A percentile compares a stretch with the other conserved stretches of the same genome.
Conservation (phyloP, 1,140 invertebrate genomes). For the Brachionus rotundiformis region DNA sequence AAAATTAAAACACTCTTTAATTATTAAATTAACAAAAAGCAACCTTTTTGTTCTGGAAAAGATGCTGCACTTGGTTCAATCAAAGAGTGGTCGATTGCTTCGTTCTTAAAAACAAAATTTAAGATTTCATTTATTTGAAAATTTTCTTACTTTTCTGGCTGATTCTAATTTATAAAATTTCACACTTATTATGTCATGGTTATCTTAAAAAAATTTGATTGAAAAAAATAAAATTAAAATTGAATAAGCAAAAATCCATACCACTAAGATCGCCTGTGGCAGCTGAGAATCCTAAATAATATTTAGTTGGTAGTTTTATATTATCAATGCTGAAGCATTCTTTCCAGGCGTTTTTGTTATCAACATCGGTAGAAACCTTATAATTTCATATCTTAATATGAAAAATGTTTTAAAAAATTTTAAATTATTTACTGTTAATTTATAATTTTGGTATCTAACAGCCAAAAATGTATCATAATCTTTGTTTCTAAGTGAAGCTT, state of each 20-base stretch:
- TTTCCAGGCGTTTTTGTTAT: constrained; percentile 87
- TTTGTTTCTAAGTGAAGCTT: constrained; percentile 85
- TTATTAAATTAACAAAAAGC: not conserved
- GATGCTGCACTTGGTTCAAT: constrained; percentile 33
- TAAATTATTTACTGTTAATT: constrained; percentile 71
- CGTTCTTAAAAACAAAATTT: constrained; percentile 4
- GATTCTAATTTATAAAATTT: constrained; percentile 83
- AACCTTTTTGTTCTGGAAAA: constrained; percentile 37
- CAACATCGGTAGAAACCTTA: constrained; percentile 85
- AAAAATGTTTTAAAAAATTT: not conserved
- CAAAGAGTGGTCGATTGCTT: constrained; percentile 14
- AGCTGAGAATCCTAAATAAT: constrained; percentile 89
- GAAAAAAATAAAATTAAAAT: not conserved
- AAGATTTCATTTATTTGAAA: not conserved
- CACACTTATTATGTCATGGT: constrained; percentile 89
- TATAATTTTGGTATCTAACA: constrained; percentile 86
- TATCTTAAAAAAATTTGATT: constrained; percentile 72
- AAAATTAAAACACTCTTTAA: not conserved
- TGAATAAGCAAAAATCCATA: constrained; percentile 53
- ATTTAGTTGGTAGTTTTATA: constrained; percentile 87
- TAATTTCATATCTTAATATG: too few relatives aligned
- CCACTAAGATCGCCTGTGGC: constrained; percentile 87
- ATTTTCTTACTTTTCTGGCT: not conserved
- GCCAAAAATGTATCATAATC: constrained; percentile 86
- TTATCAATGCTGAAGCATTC: constrained; percentile 87